Base-by-base conservation (phyloP, 2,797 vertebrate species). In the Glossophaga mutica region DNA sequence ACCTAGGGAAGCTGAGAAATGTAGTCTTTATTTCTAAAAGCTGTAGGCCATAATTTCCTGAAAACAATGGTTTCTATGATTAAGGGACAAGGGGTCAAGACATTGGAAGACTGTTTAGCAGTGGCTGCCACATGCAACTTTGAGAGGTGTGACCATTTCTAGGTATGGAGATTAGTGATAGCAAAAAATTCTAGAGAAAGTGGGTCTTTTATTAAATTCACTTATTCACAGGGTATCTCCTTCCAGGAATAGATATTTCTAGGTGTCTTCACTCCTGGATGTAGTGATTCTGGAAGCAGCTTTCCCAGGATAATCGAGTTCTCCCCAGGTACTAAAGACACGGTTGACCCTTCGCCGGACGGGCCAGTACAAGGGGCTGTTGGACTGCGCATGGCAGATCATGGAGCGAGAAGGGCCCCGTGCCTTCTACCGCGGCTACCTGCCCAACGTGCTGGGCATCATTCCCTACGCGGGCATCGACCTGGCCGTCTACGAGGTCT, bases 271-370 rank as follows among this genome's bases (percentile, higher is more conserved):
- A 9, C 34, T 79, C 48, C n/a, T 42, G 50, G 74, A 29, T 1
- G 11, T 78, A 16, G 55, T 37, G 44, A 37, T 57, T 62, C 44
- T 24, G 6, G 81, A 55, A 44, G 16, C 62, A 62, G 52, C n/a
- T 91, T 85, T 79, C 74, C n/a, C 46, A 39, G 10, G 52, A 21
- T 95, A 94, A 95, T 81, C 1, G n/a, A 73, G 12, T 67, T 67
- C 77, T 92, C 24, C 32, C 19, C 90, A 99, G 99, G 99, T 99
- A 91, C 97, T 99, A 93, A 99, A 99, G 98, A 99, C 99, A 0
- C 98, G 99, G 29, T 98, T 99, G 74, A 99, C 99, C 34, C 98
- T 99, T 1, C 98, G 99, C 81, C 99, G 97, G 97, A 99, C 99
- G 0, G 99, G 99, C 9, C 99, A 99, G 94, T 99, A 98, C 98